Conservation (phyloP, 2,113 vertebrate genomes). For the Agapornis roseicollis region DNA sequence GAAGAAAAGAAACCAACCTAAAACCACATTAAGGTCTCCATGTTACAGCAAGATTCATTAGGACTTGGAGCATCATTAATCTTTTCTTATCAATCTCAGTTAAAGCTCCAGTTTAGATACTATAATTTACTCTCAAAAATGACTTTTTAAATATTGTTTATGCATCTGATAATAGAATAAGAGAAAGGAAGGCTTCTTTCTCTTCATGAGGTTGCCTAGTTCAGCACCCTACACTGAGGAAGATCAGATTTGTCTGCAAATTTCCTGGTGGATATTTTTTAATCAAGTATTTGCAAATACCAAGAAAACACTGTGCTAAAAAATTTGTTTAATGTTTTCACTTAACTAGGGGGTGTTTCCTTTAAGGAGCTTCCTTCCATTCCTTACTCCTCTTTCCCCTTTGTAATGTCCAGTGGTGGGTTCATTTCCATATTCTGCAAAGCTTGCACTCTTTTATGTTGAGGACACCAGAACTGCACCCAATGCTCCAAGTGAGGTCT, state of each 20-base stretch:
- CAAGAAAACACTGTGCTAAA: neutral
- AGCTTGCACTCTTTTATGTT: neutral
- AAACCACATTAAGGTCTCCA: neutral
- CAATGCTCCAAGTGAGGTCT: too few species aligned
- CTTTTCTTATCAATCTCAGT: neutral
- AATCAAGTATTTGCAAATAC: neutral
- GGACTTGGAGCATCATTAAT: neutral
- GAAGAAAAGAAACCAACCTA: neutral
- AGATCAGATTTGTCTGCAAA: neutral
- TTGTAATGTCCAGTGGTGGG: neutral
- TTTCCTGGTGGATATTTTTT: neutral
- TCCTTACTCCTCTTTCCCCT: neutral
- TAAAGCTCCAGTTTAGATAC: neutral
- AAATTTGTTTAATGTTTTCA: neutral
- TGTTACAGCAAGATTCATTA: neutral
- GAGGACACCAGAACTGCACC: too few species aligned
- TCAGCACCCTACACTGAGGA: neutral
- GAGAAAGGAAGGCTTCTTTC: neutral
- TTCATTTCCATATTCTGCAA: neutral
- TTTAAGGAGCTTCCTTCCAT: neutral
- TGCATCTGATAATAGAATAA: neutral
- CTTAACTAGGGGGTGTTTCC: neutral
- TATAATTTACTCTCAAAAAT: neutral
- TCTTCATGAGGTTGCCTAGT: neutral
- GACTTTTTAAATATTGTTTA: rapidly evolving